phyloP scores from a whole-genome alignment of 2,888 invertebrate species.

The Pseudanteris insignis region DNA sequence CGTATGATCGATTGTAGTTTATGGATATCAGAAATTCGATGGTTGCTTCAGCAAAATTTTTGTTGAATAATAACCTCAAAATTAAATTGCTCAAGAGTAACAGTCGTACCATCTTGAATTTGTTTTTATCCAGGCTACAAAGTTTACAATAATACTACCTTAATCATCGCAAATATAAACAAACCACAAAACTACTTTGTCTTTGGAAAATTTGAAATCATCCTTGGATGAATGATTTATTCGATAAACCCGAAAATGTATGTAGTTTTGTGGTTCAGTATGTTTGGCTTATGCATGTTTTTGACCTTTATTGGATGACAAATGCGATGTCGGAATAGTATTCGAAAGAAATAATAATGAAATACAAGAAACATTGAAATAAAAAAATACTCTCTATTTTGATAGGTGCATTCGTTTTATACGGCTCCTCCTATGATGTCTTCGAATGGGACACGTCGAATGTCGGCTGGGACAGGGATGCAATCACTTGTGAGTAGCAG shows the following conservation, averaged over 20 bases:
- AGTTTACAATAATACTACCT: constrained; percentile 21
- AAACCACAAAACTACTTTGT: too few species aligned
- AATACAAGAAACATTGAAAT: too few species aligned
- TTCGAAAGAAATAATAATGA: too few species aligned
- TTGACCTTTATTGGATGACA: constrained; percentile 6
- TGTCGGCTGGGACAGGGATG: constrained; percentile 74
- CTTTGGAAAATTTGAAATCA: too few species aligned
- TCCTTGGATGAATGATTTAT: too few species aligned
- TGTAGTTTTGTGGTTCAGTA: too few species aligned
- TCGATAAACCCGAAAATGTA: too few species aligned
- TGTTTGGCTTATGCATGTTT: constrained; percentile 35
- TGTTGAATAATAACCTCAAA: too few species aligned
- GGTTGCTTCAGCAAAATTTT: too few species aligned
- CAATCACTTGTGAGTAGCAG: constrained; percentile 63
- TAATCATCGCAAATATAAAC: constrained; percentile 7
- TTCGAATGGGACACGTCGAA: constrained; percentile 70
- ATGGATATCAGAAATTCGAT: too few species aligned
- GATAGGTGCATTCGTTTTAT: constrained; percentile 84
- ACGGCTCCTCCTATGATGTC: constrained; percentile 68
- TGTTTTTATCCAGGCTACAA: constrained; percentile 15
- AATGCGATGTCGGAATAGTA: constrained; percentile 15
- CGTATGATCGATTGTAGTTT: too few species aligned
- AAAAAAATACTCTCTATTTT: constrained; percentile 35
- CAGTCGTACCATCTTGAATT: constrained; percentile 11
- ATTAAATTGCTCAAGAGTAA: too few species aligned